These are phyloP conservation scores for Hippocampus kuda DNA, from an alignment of 2,797 vertebrate species.

Conservation along the genomic window DNA sequence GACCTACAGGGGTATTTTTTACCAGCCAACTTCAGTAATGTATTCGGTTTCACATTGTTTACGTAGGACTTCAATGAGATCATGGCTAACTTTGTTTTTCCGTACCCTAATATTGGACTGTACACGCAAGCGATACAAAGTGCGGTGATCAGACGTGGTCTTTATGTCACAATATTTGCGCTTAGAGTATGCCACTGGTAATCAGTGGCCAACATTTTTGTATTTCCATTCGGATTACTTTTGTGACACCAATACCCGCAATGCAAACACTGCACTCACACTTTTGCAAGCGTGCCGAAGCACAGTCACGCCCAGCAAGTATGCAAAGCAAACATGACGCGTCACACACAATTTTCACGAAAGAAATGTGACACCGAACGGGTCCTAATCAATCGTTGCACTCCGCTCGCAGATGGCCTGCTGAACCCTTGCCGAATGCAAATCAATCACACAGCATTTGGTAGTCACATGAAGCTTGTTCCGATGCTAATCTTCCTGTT, in stretches of 20 bases:
- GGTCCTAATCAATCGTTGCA: background rate
- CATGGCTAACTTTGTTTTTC: too few species aligned
- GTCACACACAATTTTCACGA: background rate
- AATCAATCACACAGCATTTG: background rate
- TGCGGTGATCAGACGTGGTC: constrained; percentile 14
- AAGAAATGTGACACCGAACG: background rate
- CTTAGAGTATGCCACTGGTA: background rate
- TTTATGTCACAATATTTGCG: constrained; percentile 8
- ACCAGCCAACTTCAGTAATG: background rate
- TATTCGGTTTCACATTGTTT: too few species aligned
- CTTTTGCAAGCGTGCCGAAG: constrained; percentile 24
- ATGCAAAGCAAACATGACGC: constrained; percentile 13
- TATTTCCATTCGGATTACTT: constrained; percentile 17
- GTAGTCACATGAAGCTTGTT: background rate
- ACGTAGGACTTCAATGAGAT: too few species aligned
- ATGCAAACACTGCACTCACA: constrained; percentile 38
- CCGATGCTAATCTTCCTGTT: background rate
- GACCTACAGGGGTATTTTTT: background rate
- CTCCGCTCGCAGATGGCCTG: background rate
- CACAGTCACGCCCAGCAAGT: constrained; percentile 43
- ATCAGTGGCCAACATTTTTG: constrained; percentile 9
- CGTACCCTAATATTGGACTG: background rate
- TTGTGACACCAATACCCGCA: constrained; percentile 13
- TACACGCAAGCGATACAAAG: constrained; percentile 3
- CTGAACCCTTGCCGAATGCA: background rate